These are phyloP conservation scores for Pterocles gutturalis DNA, from an alignment of 2,113 vertebrate genomes.

Conservation along the genomic window DNA sequence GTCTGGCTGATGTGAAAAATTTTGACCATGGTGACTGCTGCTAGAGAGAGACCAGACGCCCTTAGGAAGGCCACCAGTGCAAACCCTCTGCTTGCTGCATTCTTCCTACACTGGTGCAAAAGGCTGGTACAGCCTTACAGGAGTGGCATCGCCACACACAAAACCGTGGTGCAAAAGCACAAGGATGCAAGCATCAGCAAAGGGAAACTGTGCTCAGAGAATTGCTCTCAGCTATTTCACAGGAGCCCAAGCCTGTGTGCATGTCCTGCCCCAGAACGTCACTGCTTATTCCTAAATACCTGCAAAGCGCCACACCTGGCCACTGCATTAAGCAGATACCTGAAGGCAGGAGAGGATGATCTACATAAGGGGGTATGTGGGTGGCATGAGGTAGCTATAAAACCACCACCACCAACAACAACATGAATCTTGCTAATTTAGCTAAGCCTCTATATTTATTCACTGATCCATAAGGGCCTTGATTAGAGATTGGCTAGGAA, in stretches of 20 bases:
- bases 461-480: not conserved
- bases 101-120: fast-evolving
- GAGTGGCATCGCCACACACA: not conserved
- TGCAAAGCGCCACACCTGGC: not conserved
- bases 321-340: not conserved
- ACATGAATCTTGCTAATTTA: not conserved
- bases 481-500: not conserved
- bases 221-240: not conserved
- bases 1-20: not conserved
- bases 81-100: not conserved
- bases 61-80: not conserved
- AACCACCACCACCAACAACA: not conserved
- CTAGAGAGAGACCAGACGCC: not conserved
- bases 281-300: not conserved
- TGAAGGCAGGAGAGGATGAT: not conserved
- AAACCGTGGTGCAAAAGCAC: fast-evolving
- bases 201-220: not conserved
- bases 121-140: not conserved
- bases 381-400: not conserved
- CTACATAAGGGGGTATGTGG: not conserved
- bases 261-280: not conserved
- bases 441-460: not conserved
- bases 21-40: not conserved
- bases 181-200: not conserved
- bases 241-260: not conserved